Evolutionary conservation across 2,888 invertebrate genomes (phyloP).

Genomic region (Pollenia angustigena): DNA sequence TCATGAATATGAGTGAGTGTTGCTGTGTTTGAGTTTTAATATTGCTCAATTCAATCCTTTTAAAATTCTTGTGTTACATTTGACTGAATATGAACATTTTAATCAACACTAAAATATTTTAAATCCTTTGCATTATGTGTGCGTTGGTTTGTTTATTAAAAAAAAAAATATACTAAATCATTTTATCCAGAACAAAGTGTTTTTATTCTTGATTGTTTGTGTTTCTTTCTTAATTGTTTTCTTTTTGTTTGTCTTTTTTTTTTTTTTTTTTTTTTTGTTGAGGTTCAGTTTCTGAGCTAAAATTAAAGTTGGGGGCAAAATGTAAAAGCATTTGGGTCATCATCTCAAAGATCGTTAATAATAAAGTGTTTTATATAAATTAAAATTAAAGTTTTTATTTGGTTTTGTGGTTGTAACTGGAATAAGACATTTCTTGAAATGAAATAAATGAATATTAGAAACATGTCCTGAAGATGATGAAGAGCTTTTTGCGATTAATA

Average conservation of each 20-base stretch:
- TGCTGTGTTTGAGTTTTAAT: slow-evolving; percentile 22
- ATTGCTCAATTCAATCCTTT: slow-evolving; percentile 62
- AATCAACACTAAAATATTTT: slow-evolving; percentile 67
- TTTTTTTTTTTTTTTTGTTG: background rate
- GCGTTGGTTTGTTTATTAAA: background rate
- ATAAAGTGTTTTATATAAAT: slow-evolving; percentile 41
- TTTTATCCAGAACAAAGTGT: slow-evolving; percentile 40
- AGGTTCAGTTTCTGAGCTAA: background rate
- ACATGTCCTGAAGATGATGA: background rate
- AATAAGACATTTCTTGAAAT: background rate
- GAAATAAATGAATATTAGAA: background rate
- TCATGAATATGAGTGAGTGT: background rate
- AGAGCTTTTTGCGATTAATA: background rate
- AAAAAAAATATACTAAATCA: slow-evolving; percentile 26
- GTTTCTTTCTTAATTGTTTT: slow-evolving; percentile 40
- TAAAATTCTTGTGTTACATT: slow-evolving; percentile 63
- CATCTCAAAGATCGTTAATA: slow-evolving; percentile 23
- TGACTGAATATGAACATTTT: slow-evolving; percentile 67
- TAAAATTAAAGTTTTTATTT: background rate
- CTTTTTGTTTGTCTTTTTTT: background rate
- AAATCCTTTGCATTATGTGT: background rate
- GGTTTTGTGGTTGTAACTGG: background rate
- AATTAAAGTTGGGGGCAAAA: background rate
- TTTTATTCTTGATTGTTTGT: slow-evolving; percentile 35
- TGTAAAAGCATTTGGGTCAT: slow-evolving; percentile 18